Evolutionary conservation across 2,888 invertebrate species (phyloP), one percentile per base, ranked within the genome.

Genomic region (Hyposoter didymator): DNA sequence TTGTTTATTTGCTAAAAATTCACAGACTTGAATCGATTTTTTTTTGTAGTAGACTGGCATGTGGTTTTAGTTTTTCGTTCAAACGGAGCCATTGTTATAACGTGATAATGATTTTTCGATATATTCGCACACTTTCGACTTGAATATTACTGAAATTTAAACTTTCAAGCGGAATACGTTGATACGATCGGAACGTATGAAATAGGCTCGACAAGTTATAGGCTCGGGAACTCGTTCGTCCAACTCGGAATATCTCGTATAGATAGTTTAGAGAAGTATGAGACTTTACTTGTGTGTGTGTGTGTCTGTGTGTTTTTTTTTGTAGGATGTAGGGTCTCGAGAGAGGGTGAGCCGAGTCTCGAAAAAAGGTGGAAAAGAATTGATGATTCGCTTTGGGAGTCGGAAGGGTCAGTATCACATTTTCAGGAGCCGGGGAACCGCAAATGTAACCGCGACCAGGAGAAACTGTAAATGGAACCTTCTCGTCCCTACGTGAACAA

Each of bases 321-420:
- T 19, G 72, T 43, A 19, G 39, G 12, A 43, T 10, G 28, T 19
- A 28, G 39, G 49, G 73, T 80, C 73, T 66, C 73, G 28, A 74
- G 74, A 45, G 73, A 73, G 73, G 32, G 55, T 19, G 66, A 49
- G 43, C 43, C 4, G 8, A 35, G 52, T 17, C 62, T 17, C 2
- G 59, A 72, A 64, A 49, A 72, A 39, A 66, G 32, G 69, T 62
- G 17, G 52, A 32, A 52, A 75, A 62, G 59, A 81, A 81, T 81
- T 81, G 75, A 81, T 67, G 75, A 75, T 81, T 74, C 69, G 69
- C 59, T 67, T 43, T 55, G 80, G 73, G 43, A 52, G 55, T 55
- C 66, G 28, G 80, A 74, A 67, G 80, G 80, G 73, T 69, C 75
- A 69, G 67, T 70, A 82, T 78, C 74, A 82, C 73, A 82, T 62